A percentile compares a stretch with the other conserved stretches of the same genome.
These are phyloP conservation scores for Temnopleurus reevesii DNA, from an alignment of 53 echinoderm and acorn worm genomes.

Conservation along the genomic window DNA sequence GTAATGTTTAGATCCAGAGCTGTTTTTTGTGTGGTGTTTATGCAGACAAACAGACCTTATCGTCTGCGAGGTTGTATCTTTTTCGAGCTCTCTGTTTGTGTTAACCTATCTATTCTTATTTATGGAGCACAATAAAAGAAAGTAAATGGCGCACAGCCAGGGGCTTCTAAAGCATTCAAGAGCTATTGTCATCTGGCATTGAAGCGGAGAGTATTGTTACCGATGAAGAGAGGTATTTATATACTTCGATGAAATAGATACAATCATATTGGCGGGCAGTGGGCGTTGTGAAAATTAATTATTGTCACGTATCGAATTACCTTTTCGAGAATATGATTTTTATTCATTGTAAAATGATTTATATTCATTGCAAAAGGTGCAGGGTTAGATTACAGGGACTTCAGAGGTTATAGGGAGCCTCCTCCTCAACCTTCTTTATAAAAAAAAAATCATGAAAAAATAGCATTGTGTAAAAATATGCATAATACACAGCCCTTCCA, in stretches of 20 bases:
- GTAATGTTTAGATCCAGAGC: not conserved
- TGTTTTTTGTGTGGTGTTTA: not conserved
- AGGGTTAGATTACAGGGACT: no score
- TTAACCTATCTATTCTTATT: slow-evolving; percentile 3
- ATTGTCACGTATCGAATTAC: no score
- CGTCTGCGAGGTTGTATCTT: not conserved
- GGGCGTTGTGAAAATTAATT: no score
- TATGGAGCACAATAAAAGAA: not conserved
- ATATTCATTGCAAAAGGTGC: no score
- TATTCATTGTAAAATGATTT: no score
- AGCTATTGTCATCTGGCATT: not conserved
- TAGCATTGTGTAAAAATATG: no score
- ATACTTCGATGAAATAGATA: not conserved
- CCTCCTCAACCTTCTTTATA: no score
- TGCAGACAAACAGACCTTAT: not conserved
- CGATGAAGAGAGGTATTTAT: not conserved
- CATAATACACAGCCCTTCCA: no score
- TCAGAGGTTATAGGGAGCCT: no score
- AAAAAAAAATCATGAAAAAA: no score
- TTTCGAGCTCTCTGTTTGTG: not conserved
- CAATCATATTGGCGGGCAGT: not conserved
- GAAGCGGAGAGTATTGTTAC: slow-evolving; percentile 19
- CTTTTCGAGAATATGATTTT: no score
- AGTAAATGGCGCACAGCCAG: slow-evolving; percentile 33
- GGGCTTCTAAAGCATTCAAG: not conserved